Evolutionary conservation across 1,140 invertebrate species (phyloP), one percentile per base, ranked within the genome.

Genomic region (Drosophila orena): DNA sequence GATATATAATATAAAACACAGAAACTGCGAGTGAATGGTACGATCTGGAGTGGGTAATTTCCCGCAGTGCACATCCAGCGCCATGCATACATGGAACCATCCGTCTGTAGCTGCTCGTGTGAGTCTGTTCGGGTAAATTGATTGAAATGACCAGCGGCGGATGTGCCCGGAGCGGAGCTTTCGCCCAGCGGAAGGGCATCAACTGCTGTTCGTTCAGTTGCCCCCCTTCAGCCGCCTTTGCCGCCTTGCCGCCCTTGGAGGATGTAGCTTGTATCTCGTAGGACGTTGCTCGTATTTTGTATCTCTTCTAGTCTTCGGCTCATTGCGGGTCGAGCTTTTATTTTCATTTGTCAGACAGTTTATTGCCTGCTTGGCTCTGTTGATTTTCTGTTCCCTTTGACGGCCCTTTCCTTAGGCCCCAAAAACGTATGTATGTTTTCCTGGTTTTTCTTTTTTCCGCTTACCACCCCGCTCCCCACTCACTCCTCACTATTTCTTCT

Each of bases 131-230:
- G 54, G 72, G 69, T 79, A 83, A 83, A 83, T 83, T 83, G 79
- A 83, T 83, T 83, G 79, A 83, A 83, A 83, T 83, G 79, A 78
- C 79, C 60, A 79, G 74, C 69, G 56, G 79, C 74, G 64, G 74
- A 83, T 64, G 79, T 77, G 47, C 43, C 49, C 49, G 34, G 24
- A 65, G 46, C 43, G 46, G 42, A 44, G 42, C 37, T 30, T 24
- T 53, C 43, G 66, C 59, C 56, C 78, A 58, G 15, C 79, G 72
- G 79, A 77, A 77, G 61, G 64, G 66, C 70, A 69, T 65, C 72
- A 54, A 57, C 71, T 66, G 54, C 69, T 78, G 54, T 52, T 64
- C 60, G 57, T 81, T 81, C 66, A 55, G 57, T 72, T 81, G n/a
- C n/a, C n/a, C n/a, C n/a, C n/a, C n/a, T n/a, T n/a, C n/a, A n/a